Evolutionary conservation across 2,113 vertebrate genomes (phyloP), one percentile per base, ranked within the genome.

Genomic region (Abramis brama): DNA sequence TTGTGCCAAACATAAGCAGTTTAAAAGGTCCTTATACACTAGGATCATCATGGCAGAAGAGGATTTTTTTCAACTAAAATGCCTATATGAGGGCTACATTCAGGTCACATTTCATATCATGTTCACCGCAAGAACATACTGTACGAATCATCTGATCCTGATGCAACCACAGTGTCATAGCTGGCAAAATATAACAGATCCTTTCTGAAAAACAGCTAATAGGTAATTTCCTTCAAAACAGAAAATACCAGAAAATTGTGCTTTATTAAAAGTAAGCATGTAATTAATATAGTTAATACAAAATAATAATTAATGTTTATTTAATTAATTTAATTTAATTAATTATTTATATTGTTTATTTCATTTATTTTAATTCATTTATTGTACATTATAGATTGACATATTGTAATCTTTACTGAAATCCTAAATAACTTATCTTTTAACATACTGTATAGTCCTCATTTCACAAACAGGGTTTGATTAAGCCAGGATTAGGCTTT

Each of bases 1-100:
- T 76, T 27, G 7, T 10, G n/a, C 12, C 25, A 30, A 91, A 89
- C 86, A 91, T 86, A 64, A 82, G 77, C 81, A 77, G 76, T 89
- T 77, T 76, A 89, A 27, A 76, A 30, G 33, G 68, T 71, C 0
- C 36, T 23, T 21, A 33, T 33, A 17, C 30, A 21, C 17, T 21
- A 71, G 68, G 19, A 4, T 39, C 33, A 71, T 21, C 2, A 10
- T 11, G 17, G 30, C 33, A 19, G 6, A 39, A 23, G 4, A 39
- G 33, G 19, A 39, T 71, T 23, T 68, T 33, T 60, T 71, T 5
- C 2, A 71, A 39, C 19, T 39, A 8, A 21, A 8, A 17, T 17
- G 30, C 30, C 6, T 68, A 27, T 64, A 9, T 68, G 30, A 68
- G 15, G 30, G 27, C 7, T 9, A 2, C 3, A 68, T 68, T 68